Base-by-base conservation (phyloP, 2,113 vertebrate species). In the Orientallactaga bullata region DNA sequence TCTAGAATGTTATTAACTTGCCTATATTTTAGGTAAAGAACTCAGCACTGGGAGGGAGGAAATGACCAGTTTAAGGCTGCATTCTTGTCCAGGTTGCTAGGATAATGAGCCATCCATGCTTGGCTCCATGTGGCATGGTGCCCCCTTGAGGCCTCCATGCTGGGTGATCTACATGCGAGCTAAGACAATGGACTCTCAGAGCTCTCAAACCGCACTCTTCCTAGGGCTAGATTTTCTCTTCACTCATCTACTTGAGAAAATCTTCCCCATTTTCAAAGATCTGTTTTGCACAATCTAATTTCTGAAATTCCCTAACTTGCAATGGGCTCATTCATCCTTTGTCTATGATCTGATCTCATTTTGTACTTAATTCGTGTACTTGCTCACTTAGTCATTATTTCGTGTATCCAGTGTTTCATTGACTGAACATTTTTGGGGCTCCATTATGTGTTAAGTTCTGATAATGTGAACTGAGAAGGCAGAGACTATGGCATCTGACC, bases 161-260 rank as follows among this genome's bases (percentile, higher is more conserved):
- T 74, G 30, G 12, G 7, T 11, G 3, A 69, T 24, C 8, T 4
- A 35, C 6, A 4, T 37, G 10, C 2, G 2, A 28, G 4, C n/a
- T 1, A 1, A 6, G 30, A n/a, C 28, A 0, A 12, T 12, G 3
- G 63, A 17, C 2, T n/a, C 20, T 5, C 0, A 0, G 12, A 24
- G 13, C 2, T 7, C 30, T n/a, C 42, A 1, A 51, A 17, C 2
- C 30, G 9, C 17, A 1, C 9, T 20, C 47, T 24, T 66, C 47
- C 18, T 11, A 9, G 11, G 9, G 12, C 12, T 13, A 3, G 3
- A 1, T 0, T 30, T 35, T 12, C 26, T 30, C 68, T 21, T 0
- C 3, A 13, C 21, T 30, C 16, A 0, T 6, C 37, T 30, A 47
- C 9, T 85, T 66, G 58, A 21, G n/a, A 24, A 65, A 60, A n/a